Base-by-base conservation (phyloP, 2,113 vertebrate species). In the Aramus guarauna region DNA sequence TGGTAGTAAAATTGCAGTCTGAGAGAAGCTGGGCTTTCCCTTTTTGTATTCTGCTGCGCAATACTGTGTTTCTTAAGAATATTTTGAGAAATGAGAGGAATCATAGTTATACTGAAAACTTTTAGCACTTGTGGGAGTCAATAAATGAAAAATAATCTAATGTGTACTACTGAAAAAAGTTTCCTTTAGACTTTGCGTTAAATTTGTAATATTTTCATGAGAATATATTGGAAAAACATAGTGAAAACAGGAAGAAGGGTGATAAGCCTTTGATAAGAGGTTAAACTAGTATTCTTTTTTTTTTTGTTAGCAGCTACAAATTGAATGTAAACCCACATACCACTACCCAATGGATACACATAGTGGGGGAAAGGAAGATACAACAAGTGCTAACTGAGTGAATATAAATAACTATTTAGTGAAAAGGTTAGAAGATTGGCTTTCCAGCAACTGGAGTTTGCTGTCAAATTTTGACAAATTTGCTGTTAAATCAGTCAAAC, bases 341-440 rank as follows among this genome's bases (percentile, higher is more conserved):
- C 22, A 58, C 15, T 58, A 85, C 6, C 34, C 37, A 23, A 3
- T 58, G 30, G 45, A 52, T 69, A 56, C 20, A 27, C 41, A 12
- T 66, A 26, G 5, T 3, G 4, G 0, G 1, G 2, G 27, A 23
- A 12, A 12, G 30, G 20, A 22, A 37, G 14, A 55, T 9, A 19
- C 26, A 84, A 27, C 3, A 64, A 71, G 22, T 78, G 50, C 71
- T 72, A 56, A 69, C 1, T 81, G 32, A 68, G 17, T 79, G 19
- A 71, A 69, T 75, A 41, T 58, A 74, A 87, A 58, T 24, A 30
- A 11, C 18, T 78, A 9, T 63, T 88, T 53, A 82, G 16, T 71
- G 55, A 58, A 58, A 77, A 87, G 34, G 12, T 73, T 81, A 60
- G 36, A 52, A 53, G 39, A 11, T 11, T 48, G 34, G 4, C 7